Conservation (phyloP, 2,888 invertebrate species). For the Pharmacophagus antenor region DNA sequence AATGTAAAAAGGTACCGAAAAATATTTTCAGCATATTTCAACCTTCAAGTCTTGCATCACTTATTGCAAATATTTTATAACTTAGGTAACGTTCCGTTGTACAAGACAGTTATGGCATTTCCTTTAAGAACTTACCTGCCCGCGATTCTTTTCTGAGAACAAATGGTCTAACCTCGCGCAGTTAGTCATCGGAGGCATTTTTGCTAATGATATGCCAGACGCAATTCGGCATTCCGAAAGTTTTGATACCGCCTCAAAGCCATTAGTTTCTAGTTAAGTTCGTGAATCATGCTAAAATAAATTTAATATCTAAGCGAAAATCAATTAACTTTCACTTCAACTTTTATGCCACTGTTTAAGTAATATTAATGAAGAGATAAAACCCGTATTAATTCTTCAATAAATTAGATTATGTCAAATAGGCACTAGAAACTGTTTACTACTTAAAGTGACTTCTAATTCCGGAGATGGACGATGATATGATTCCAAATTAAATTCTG, state of each 20-base stretch:
- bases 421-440: not conserved
- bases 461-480: not conserved
- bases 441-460: not conserved
- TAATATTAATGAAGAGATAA: slow-evolving; percentile 1
- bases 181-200: slow-evolving; percentile 57
- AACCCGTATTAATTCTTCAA: not conserved
- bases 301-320: slow-evolving; percentile 2
- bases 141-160: slow-evolving; percentile 54
- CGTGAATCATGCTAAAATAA: slow-evolving; percentile 1
- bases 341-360: not conserved
- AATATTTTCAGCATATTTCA: not conserved
- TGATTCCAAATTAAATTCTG: not conserved
- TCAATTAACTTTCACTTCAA: slow-evolving; percentile 15
- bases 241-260: slow-evolving; percentile 23
- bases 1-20: not conserved
- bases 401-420: not conserved
- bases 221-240: slow-evolving; percentile 31
- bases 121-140: slow-evolving; percentile 51
- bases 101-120: slow-evolving; percentile 50
- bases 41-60: slow-evolving; percentile 26
- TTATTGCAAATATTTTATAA: slow-evolving; percentile 28
- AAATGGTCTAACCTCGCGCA: slow-evolving; percentile 44
- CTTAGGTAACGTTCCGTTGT: slow-evolving; percentile 32
- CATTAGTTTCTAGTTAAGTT: slow-evolving; percentile 3
- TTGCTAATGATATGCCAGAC: slow-evolving; percentile 47